Evolutionary conservation across 2,113 vertebrate species (phyloP).

Genomic region (Notechis scutatus): DNA sequence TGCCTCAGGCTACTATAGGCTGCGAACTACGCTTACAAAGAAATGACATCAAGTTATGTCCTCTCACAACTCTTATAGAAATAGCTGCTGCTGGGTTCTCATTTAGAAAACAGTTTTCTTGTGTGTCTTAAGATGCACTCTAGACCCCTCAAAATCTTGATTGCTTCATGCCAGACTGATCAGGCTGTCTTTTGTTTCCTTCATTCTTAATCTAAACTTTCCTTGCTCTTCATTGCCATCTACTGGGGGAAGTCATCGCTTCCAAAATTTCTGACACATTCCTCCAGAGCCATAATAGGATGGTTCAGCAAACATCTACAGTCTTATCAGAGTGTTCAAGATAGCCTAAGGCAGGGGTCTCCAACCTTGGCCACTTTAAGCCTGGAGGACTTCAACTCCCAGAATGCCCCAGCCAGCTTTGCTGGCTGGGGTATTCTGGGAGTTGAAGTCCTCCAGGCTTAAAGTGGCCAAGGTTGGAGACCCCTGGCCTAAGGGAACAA

Average conservation of each 20-base stretch:
- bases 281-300: too few species aligned
- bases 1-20: too few species aligned
- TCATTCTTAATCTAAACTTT: background rate
- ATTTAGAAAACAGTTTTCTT: background rate
- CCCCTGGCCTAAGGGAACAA: background rate
- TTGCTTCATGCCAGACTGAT: background rate
- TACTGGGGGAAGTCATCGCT: background rate
- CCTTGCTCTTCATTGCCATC: conserved; percentile 30
- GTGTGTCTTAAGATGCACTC: background rate
- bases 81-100: background rate
- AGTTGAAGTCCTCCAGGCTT: too few species aligned
- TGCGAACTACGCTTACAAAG: background rate
- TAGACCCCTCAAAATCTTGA: background rate
- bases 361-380: too few species aligned
- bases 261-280: background rate
- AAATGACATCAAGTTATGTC: background rate
- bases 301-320: background rate
- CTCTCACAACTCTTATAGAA: background rate
- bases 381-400: too few species aligned
- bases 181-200: background rate
- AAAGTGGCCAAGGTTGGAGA: too few species aligned
- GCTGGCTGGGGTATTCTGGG: too few species aligned
- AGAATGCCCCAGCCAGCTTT: too few species aligned
- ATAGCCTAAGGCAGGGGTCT: too few species aligned
- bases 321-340: too few species aligned